A percentile compares a stretch with the other conserved stretches of the same genome.
Conservation (phyloP, 2,888 invertebrate genomes). For the Copidosoma aretas region DNA sequence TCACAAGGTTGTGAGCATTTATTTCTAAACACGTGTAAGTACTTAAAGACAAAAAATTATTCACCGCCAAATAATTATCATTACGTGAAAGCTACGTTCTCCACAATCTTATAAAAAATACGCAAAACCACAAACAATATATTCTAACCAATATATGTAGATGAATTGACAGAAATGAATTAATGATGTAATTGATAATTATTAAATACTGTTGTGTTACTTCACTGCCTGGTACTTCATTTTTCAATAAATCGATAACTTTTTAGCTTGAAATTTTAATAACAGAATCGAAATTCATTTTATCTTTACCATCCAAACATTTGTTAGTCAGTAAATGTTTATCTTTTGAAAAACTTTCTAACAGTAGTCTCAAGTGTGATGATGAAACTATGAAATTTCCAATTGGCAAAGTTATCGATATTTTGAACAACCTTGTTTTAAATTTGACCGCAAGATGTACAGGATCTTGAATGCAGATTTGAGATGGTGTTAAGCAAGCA, state of each 20-base stretch:
- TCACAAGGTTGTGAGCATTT: constrained; percentile 35
- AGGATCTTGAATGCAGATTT: background rate
- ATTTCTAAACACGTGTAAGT: constrained; percentile 41
- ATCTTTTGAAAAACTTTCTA: constrained; percentile 43
- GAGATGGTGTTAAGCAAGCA: background rate
- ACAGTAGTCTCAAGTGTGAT: constrained; percentile 25
- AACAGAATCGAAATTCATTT: constrained; percentile 47
- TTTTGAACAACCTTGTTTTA: background rate
- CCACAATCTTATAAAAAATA: constrained; percentile 41
- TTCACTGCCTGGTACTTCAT: constrained; percentile 42
- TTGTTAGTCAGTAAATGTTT: constrained; percentile 42
- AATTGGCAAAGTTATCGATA: background rate
- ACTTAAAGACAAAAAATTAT: constrained; percentile 40
- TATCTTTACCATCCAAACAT: constrained; percentile 41
- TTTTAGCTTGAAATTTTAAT: constrained; percentile 44
- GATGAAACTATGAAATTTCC: background rate
- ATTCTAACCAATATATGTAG: constrained; percentile 37
- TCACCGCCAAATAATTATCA: constrained; percentile 28
- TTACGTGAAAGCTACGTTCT: constrained; percentile 34
- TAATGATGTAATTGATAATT: constrained; percentile 41
- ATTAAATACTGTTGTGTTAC: constrained; percentile 44
- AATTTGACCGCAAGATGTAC: background rate
- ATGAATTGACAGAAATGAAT: constrained; percentile 34
- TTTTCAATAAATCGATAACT: constrained; percentile 38
- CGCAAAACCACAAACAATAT: constrained; percentile 42